Percentiles rank a stretch among this genome's conserved stretches.
Evolutionary conservation across 1,140 invertebrate genomes (phyloP).

Genomic region (Apis cerana): DNA sequence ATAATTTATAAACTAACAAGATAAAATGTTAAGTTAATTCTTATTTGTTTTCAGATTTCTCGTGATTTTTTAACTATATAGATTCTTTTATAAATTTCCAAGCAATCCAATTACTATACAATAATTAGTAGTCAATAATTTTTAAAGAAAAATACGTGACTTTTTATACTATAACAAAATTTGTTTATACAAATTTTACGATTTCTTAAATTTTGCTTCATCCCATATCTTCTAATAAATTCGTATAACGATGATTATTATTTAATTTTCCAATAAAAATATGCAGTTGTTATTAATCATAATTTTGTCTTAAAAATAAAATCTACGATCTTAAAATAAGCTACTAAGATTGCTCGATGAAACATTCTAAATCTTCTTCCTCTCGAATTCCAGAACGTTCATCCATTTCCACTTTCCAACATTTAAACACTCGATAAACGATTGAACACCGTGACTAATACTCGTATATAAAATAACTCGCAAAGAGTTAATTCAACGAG

Average conservation of each 20-base stretch:
- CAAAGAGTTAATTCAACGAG: slow-evolving; percentile 36
- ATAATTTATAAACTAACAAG: not conserved
- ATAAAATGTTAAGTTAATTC: too few species aligned
- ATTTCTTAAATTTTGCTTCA: too few species aligned
- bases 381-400: not conserved
- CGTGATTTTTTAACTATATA: too few species aligned
- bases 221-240: not conserved
- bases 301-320: not conserved
- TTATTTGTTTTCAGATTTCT: too few species aligned
- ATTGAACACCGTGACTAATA: not conserved
- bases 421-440: slow-evolving; percentile 18
- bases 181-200: too few species aligned
- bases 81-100: not conserved
- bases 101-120: not conserved
- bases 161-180: too few species aligned
- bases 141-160: too few species aligned
- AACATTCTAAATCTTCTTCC: not conserved
- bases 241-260: not conserved
- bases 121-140: not conserved
- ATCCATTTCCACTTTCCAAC: too few species aligned
- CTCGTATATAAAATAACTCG: not conserved
- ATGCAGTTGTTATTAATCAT: not conserved
- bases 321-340: too few species aligned
- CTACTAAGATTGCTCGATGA: too few species aligned
- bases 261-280: not conserved